Evolutionary conservation across 2,888 invertebrate genomes (phyloP).

Genomic region (Trissonchulus latispiculum): DNA sequence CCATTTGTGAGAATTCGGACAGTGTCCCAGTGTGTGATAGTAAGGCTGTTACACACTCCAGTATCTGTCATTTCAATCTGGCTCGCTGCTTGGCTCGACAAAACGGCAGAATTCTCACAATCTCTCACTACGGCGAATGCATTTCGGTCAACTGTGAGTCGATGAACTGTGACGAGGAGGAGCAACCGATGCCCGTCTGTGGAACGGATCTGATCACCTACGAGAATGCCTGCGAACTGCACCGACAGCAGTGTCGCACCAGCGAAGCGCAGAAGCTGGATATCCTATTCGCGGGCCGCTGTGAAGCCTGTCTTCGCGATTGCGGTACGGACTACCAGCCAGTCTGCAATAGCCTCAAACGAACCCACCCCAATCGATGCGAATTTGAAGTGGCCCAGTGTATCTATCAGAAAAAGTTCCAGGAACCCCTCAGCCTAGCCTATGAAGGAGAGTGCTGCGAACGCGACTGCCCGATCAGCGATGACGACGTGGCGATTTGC

Average conservation of each 20-base stretch:
- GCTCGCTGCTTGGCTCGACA: background rate
- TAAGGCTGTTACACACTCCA: slow-evolving; percentile 4
- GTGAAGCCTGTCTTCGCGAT: slow-evolving; percentile 2
- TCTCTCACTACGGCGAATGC: slow-evolving; percentile 9
- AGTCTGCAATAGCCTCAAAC: background rate
- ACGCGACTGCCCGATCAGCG: background rate
- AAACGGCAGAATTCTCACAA: too few relatives aligned
- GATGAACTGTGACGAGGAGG: background rate
- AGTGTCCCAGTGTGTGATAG: background rate
- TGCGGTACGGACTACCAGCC: background rate
- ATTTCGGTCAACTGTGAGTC: background rate
- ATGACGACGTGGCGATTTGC: background rate
- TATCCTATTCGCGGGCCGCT: background rate
- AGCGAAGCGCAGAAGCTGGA: background rate
- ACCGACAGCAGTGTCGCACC: background rate
- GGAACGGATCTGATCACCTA: background rate
- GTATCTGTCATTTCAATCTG: slow-evolving; percentile 3
- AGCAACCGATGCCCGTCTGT: background rate
- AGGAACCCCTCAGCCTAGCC: background rate
- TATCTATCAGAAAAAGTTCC: background rate
- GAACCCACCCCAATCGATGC: slow-evolving; percentile 10
- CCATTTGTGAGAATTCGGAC: background rate
- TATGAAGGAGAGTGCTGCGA: slow-evolving; percentile 4
- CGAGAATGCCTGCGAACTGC: background rate
- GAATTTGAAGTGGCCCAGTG: slow-evolving; percentile 10